Evolutionary conservation across 30 jellyfish, hydroid and myxozoan species (phyloP).

Genomic region (Rhopilema esculentum): DNA sequence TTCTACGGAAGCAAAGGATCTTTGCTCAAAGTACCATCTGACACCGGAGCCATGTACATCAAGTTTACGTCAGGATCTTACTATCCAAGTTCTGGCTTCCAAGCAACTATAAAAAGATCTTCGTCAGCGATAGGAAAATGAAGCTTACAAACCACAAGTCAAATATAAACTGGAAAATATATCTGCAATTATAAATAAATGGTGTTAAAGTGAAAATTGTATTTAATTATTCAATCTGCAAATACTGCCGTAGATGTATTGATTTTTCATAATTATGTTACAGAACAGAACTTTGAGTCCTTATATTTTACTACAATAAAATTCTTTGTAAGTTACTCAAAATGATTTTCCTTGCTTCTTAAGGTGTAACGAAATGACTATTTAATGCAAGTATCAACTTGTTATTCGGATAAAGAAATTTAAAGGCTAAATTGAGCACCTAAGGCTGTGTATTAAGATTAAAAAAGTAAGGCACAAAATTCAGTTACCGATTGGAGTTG

Average conservation of each 20-base stretch:
- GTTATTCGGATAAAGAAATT: too few species aligned
- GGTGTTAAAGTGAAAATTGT: neutral
- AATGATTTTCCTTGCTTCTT: too few species aligned
- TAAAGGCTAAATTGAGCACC: too few species aligned
- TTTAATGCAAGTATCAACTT: too few species aligned
- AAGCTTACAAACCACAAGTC: neutral
- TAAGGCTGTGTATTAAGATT: too few species aligned
- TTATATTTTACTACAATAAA: too few species aligned
- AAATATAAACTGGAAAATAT: neutral
- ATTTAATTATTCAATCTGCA: neutral
- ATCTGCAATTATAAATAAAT: neutral
- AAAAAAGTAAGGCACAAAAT: too few species aligned
- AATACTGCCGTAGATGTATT: neutral
- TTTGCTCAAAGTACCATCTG: constrained; percentile 69
- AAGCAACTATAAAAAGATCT: constrained; percentile 66
- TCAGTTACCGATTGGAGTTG: too few species aligned
- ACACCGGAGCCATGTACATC: constrained; percentile 78
- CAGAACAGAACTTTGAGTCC: too few species aligned
- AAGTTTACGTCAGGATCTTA: constrained; percentile 75
- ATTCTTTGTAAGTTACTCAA: too few species aligned
- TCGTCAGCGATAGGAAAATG: constrained; percentile 2
- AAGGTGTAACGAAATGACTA: too few species aligned
- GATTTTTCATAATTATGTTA: too few species aligned
- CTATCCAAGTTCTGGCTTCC: constrained; percentile 73
- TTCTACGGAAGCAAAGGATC: constrained; percentile 84